phyloP scores from a whole-genome alignment of 1,140 invertebrate genomes.

The Temnothorax curvispinosus region DNA sequence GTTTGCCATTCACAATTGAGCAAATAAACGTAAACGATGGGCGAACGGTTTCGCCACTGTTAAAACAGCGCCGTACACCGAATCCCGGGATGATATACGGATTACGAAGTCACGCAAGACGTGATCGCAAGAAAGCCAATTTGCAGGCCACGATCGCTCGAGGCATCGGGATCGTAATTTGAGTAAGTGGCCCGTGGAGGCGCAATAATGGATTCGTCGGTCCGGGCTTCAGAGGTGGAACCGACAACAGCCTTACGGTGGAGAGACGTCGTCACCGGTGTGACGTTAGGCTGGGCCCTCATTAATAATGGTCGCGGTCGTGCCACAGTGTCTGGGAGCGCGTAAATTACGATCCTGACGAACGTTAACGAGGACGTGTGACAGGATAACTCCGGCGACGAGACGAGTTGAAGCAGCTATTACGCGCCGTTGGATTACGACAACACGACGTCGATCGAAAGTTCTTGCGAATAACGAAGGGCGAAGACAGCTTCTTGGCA shows the following conservation, averaged over 20 bases:
- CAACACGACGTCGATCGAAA: constrained; percentile 33
- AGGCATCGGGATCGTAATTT: constrained; percentile 50
- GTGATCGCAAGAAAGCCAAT: constrained; percentile 58
- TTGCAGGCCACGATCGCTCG: constrained; percentile 55
- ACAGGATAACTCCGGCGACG: constrained; percentile 24
- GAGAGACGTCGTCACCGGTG: constrained; percentile 42
- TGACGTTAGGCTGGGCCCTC: constrained; percentile 70
- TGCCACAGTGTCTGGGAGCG: constrained; percentile 67
- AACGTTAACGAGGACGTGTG: constrained; percentile 72
- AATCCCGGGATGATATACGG: constrained; percentile 20
- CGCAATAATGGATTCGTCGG: constrained; percentile 62
- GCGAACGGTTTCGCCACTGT: too few species aligned
- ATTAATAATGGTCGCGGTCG: constrained; percentile 77
- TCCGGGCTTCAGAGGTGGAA: constrained; percentile 13
- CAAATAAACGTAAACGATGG: background rate
- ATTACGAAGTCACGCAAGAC: constrained; percentile 46
- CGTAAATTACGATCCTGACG: constrained; percentile 79
- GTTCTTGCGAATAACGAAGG: constrained; percentile 11
- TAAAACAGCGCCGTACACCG: constrained; percentile 1
- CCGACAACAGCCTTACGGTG: constrained; percentile 47
- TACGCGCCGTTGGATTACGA: constrained; percentile 35
- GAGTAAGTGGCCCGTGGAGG: constrained; percentile 59
- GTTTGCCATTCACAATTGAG: background rate
- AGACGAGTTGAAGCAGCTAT: constrained; percentile 30
- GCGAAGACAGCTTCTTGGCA: background rate